Evolutionary conservation across 2,888 invertebrate species (phyloP).

Genomic region (Macrophya annulata): DNA sequence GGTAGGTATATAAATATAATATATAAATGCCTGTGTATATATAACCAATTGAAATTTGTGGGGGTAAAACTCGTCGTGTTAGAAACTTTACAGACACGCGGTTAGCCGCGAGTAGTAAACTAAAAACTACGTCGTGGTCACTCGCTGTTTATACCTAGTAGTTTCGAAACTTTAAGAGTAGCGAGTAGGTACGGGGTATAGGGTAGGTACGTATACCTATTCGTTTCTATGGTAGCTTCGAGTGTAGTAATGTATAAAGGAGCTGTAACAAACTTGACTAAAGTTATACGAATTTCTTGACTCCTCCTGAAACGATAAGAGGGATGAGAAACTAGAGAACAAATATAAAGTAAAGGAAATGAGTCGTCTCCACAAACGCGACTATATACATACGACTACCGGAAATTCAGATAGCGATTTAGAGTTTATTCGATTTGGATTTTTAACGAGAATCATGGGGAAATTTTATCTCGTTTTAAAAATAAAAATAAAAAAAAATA

Average conservation of each 20-base stretch:
- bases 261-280: background rate
- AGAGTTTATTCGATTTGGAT: background rate
- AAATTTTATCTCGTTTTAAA: background rate
- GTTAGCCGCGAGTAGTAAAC: constrained; percentile 30
- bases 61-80: background rate
- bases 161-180: constrained; percentile 27
- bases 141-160: constrained; percentile 13
- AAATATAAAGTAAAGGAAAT: constrained; percentile 36
- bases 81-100: constrained; percentile 43
- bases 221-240: background rate
- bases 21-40: background rate
- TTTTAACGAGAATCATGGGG: constrained; percentile 1
- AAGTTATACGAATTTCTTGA: constrained; percentile 28
- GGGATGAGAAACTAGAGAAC: background rate
- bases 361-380: background rate
- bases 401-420: constrained; percentile 17
- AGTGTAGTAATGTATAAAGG: constrained; percentile 33
- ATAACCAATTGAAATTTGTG: background rate
- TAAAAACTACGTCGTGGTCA: constrained; percentile 41
- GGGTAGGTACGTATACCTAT: background rate
- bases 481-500: no score
- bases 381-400: background rate
- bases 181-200: no score
- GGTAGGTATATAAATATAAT: no score
- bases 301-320: background rate